Percentiles rank a stretch among this genome's conserved stretches.
These are phyloP conservation scores for Eudyptes chrysolophus DNA, from an alignment of 2,113 vertebrate species.

Conservation along the genomic window DNA sequence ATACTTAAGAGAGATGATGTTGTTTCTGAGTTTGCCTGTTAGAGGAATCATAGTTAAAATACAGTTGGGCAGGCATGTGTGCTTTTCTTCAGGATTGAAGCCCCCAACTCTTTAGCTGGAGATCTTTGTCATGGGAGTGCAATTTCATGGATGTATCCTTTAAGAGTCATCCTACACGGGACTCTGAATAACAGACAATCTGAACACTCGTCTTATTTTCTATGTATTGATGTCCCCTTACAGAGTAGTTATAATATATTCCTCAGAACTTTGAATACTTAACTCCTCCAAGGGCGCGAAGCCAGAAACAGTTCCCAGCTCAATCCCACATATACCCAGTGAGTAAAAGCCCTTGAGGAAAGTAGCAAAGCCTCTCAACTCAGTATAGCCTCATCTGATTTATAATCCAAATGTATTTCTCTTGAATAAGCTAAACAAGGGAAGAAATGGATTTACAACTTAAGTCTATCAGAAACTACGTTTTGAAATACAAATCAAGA, in stretches of 20 bases:
- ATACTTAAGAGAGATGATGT: not conserved
- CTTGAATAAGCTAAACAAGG: not conserved
- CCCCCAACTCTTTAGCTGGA: not conserved
- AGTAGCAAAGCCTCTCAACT: not conserved
- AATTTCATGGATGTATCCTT: not conserved
- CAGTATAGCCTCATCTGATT: not conserved
- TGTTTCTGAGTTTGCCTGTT: not conserved
- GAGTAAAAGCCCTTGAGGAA: not conserved
- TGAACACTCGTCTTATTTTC: not conserved
- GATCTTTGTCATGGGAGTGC: not conserved
- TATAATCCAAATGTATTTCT: not conserved
- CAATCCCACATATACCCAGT: not conserved
- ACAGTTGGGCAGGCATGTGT: accelerated
- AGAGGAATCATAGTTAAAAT: not conserved
- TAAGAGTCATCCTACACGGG: not conserved
- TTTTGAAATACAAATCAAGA: not conserved
- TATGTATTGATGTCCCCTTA: not conserved
- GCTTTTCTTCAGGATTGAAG: not conserved
- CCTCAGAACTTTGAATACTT: not conserved
- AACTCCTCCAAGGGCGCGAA: not conserved
- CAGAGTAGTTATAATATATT: not conserved
- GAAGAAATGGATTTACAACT: not conserved
- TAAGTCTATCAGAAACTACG: not conserved
- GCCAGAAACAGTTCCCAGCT: not conserved
- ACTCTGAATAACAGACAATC: not conserved